Percentiles rank a stretch among this genome's conserved stretches.
These are phyloP conservation scores for Mobula birostris DNA, from an alignment of 2,113 vertebrate species.

Conservation along the genomic window DNA sequence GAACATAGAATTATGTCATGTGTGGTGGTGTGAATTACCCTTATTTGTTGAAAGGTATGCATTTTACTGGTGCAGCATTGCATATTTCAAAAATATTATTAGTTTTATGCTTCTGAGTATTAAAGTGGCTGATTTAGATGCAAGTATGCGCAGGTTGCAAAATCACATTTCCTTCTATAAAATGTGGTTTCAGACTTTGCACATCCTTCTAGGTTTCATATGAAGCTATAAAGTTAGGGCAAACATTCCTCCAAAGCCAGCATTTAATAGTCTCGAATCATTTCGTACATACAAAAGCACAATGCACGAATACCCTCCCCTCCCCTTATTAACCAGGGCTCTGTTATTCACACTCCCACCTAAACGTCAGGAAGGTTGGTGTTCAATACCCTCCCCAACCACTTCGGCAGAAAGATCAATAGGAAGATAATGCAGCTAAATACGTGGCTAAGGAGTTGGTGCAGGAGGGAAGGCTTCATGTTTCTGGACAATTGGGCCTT, in stretches of 20 bases:
- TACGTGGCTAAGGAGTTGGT: too few relatives aligned
- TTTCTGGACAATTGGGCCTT: too few relatives aligned
- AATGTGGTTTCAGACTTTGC: conserved; percentile 75
- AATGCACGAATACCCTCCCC: too few relatives aligned
- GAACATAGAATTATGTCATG: conserved; percentile 56
- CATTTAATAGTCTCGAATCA: neutral
- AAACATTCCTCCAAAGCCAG: neutral
- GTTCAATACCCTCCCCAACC: too few relatives aligned
- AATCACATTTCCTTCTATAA: conserved; percentile 79
- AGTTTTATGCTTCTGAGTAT: neutral
- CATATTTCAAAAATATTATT: neutral
- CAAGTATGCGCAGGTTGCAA: conserved; percentile 50
- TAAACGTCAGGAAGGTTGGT: too few relatives aligned
- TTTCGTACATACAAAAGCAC: too few relatives aligned
- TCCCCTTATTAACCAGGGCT: too few relatives aligned
- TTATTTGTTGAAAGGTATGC: neutral
- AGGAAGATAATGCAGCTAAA: too few relatives aligned
- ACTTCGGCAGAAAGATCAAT: too few relatives aligned
- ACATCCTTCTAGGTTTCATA: conserved; percentile 68
- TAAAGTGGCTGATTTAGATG: neutral
- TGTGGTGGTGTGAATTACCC: neutral
- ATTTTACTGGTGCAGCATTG: conserved; percentile 5
- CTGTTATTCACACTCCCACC: too few relatives aligned
- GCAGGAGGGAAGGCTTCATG: too few relatives aligned
- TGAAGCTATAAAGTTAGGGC: conserved; percentile 48